Base-by-base conservation (phyloP, 2,113 vertebrate genomes). In the Camelus bactrianus region DNA sequence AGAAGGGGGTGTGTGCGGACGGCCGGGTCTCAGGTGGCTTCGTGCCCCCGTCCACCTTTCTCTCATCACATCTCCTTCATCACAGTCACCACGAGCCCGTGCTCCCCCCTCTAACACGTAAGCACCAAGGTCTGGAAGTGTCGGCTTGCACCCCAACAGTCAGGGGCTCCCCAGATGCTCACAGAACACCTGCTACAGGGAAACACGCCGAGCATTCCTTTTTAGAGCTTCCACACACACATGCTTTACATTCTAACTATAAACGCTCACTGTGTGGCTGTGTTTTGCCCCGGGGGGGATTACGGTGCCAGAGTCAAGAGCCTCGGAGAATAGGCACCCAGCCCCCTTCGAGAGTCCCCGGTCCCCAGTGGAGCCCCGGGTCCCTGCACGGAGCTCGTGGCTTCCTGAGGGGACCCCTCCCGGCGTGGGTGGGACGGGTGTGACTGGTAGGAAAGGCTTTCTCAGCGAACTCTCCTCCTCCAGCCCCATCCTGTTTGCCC, bases 251-350 rank as follows among this genome's bases (percentile, higher is more conserved):
- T 5, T 42, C 38, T 8, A 28, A 69, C 20, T 12, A 19, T 15
- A 32, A 65, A 19, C 22, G 35, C 52, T 73, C 28, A 20, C 52
- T 42, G 28, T 15, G 67, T 15, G 56, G 42, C 15, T 28, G 48
- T 65, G 3, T 2, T 16, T 24, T 26, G 13, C 20, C 17, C 70
- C 52, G 50, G 79, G 22, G 32, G n/a, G 42, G 16, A 52, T 30
- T 50, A 1, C 3, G 22, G 69, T 12, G 30, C 15, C 5, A 28
- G 86, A 35, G 4, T 11, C 73, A 65, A 80, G 30, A 20, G 15
- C 5, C 11, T 13, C 4, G 0, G 50, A 19, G 15, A n/a, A 12
- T 14, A 17, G 0, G 10, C 1, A 14, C 5, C 15, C 13, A n/a
- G 9, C 2, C 62, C 52, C 48, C 54, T 69, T 19, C 28, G 2